Percentiles rank a stretch among this genome's conserved stretches.
phyloP scores from a whole-genome alignment of 2,888 invertebrate species.

The Hedya salicella region DNA sequence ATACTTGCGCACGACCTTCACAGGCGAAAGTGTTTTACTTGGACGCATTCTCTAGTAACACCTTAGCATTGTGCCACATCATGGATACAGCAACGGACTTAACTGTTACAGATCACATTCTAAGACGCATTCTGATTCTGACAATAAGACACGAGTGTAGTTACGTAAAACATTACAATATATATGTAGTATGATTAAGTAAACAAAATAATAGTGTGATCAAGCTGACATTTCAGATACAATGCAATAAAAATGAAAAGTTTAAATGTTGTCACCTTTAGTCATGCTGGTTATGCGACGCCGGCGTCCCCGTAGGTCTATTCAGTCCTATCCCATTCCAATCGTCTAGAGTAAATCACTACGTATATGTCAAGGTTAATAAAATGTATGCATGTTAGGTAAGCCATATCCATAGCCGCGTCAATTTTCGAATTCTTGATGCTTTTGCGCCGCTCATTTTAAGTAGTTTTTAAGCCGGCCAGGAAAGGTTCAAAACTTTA shows the following conservation, averaged over 20 bases:
- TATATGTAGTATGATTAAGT: too few relatives aligned
- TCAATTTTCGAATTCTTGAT: conserved; percentile 19
- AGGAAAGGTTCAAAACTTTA: too few relatives aligned
- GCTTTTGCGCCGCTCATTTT: background rate
- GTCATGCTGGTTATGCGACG: background rate
- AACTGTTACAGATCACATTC: background rate
- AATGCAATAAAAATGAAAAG: conserved; percentile 16
- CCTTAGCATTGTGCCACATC: conserved; percentile 29
- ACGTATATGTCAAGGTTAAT: conserved; percentile 39
- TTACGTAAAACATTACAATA: background rate
- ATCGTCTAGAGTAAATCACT: conserved; percentile 25
- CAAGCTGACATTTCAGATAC: background rate
- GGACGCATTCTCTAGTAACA: conserved; percentile 55
- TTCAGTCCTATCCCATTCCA: conserved; percentile 3
- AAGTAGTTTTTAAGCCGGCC: background rate
- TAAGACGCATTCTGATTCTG: too few relatives aligned
- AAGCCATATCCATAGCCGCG: conserved; percentile 5
- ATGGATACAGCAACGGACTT: conserved; percentile 19
- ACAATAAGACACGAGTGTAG: too few relatives aligned
- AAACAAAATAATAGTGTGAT: conserved; percentile 1
- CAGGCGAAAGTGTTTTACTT: conserved; percentile 74
- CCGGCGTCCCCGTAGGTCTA: background rate
- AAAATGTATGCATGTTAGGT: conserved; percentile 34
- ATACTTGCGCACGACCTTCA: conserved; percentile 68
- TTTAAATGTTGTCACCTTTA: conserved; percentile 18